Percentiles rank a stretch among this genome's conserved stretches.
phyloP scores from a whole-genome alignment of 2,888 invertebrate genomes.

The Agrotis puta region DNA sequence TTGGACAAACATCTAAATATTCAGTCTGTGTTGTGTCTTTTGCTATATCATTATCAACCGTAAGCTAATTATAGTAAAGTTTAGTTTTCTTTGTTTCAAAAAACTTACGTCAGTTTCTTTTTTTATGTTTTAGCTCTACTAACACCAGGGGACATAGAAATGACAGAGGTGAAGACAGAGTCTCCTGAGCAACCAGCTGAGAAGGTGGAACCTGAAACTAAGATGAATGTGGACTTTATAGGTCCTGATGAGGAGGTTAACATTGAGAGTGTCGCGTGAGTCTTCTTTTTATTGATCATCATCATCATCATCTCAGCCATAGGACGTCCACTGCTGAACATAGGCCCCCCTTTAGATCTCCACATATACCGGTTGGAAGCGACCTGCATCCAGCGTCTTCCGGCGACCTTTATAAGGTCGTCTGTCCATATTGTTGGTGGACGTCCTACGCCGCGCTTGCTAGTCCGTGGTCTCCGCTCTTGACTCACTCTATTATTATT shows the following conservation, averaged over 20 bases:
- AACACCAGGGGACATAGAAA: slow-evolving; percentile 73
- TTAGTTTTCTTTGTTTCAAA: neutral
- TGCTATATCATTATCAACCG: neutral
- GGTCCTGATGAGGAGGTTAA: slow-evolving; percentile 84
- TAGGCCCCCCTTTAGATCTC: no score
- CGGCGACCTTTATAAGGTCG: no score
- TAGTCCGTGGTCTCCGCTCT: no score
- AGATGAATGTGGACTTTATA: slow-evolving; percentile 79
- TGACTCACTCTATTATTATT: no score
- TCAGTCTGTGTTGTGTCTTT: neutral
- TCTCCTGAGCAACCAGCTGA: slow-evolving; percentile 55
- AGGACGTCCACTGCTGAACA: no score
- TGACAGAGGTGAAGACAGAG: slow-evolving; percentile 74
- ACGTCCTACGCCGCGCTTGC: no score
- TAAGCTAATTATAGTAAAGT: neutral
- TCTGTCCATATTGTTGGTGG: no score
- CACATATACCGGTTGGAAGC: no score
- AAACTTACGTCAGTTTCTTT: neutral
- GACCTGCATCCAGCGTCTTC: no score
- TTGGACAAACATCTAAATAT: no score
- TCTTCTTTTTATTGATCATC: no score
- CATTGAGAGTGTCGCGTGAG: slow-evolving; percentile 80
- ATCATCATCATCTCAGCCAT: no score
- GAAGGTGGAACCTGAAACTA: slow-evolving; percentile 60
- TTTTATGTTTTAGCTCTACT: slow-evolving; percentile 67